Evolutionary conservation across 2,797 vertebrate genomes (phyloP).

Genomic region (Macropus fuliginosus): DNA sequence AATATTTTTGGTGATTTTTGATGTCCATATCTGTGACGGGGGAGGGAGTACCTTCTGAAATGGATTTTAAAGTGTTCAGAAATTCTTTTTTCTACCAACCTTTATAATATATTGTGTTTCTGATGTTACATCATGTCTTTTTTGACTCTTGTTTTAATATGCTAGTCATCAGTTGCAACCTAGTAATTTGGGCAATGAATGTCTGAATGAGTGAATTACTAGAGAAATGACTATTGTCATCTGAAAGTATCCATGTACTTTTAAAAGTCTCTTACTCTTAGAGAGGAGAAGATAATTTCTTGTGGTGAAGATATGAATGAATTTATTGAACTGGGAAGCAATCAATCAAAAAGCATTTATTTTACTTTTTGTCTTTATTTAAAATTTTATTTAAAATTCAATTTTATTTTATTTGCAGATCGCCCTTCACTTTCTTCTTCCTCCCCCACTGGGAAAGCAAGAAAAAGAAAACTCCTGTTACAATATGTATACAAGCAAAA

Average conservation of each 20-base stretch:
- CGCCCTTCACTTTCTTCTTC: neutral
- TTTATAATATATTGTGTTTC: constrained; percentile 20
- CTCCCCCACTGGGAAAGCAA: neutral
- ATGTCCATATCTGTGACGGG: neutral
- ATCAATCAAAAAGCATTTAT: neutral
- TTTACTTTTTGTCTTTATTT: neutral
- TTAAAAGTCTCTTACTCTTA: neutral
- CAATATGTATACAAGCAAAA: neutral
- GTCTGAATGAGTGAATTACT: constrained; percentile 25
- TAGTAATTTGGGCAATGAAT: constrained; percentile 4
- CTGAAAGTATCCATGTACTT: neutral
- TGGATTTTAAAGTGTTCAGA: neutral
- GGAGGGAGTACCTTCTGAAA: neutral
- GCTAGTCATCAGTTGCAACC: neutral
- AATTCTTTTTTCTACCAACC: neutral
- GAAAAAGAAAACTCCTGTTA: neutral
- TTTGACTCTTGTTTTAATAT: neutral
- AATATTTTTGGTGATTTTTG: neutral
- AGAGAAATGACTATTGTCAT: neutral
- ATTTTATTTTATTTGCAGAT: neutral
- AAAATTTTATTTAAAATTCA: neutral
- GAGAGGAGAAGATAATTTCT: neutral
- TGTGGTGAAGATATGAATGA: neutral
- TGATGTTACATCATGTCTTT: neutral
- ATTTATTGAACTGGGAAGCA: neutral